These are phyloP conservation scores for Samia ricini DNA, from an alignment of 1,140 invertebrate species.

Conservation along the genomic window DNA sequence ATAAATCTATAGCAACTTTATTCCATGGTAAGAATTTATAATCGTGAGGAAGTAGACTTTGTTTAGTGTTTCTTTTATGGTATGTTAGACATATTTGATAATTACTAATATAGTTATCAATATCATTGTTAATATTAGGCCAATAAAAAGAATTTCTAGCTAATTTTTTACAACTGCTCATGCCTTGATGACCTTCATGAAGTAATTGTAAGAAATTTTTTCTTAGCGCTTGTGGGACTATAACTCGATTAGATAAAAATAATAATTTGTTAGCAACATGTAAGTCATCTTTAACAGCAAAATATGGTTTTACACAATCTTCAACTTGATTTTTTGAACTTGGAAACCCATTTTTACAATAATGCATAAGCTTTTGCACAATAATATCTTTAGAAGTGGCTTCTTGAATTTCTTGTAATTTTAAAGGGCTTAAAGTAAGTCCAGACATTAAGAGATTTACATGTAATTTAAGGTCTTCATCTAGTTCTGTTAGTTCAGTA, in stretches of 20 bases:
- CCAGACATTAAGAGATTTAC: neutral
- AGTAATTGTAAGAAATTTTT: slow-evolving; percentile 19
- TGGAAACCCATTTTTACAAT: slow-evolving; percentile 6
- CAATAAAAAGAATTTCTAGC: slow-evolving; percentile 8
- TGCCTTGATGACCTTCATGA: slow-evolving; percentile 26
- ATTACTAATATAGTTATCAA: neutral
- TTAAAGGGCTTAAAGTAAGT: neutral
- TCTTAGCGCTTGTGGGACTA: slow-evolving; percentile 16
- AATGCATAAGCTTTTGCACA: neutral
- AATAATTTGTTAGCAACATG: neutral
- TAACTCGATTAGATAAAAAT: slow-evolving; percentile 2
- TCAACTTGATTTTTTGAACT: neutral
- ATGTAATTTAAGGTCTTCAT: slow-evolving; percentile 1
- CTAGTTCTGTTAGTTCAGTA: slow-evolving; percentile 9
- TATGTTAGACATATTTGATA: neutral
- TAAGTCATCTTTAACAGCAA: slow-evolving; percentile 11
- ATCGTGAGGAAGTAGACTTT: slow-evolving; percentile 16
- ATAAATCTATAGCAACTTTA: slow-evolving; percentile 31
- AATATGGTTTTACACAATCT: neutral
- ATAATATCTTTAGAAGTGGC: slow-evolving; percentile 1
- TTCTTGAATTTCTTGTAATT: slow-evolving; percentile 9
- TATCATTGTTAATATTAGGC: neutral
- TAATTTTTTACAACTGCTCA: slow-evolving; percentile 19
- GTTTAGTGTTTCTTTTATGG: neutral
- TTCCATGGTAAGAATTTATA: slow-evolving; percentile 27